Base-by-base conservation (phyloP, 2,888 invertebrate species). In the Macaria notata region DNA sequence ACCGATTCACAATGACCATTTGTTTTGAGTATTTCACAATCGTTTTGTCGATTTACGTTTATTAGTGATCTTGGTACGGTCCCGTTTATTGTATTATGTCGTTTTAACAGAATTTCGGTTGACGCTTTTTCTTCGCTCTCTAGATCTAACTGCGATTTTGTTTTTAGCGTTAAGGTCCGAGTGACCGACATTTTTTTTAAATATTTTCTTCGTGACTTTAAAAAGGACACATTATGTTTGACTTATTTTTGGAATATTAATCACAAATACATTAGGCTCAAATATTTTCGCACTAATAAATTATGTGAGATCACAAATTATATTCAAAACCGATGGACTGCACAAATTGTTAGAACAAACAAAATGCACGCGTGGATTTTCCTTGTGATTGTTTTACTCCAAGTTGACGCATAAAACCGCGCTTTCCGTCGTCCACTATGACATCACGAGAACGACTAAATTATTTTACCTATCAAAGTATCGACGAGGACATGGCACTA, bases 21-120 rank as follows among this genome's bases (percentile, higher is more conserved):
- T 49, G 46, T 46, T 30, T 48, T 53, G 43, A 54, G 39, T 55
- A 54, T 76, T 69, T 72, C 74, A 44, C 57, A 71, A 72, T 60
- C 64, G 52, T 60, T 62, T 54, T 63, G 51, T 55, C 57, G 55
- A 55, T 56, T 70, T 62, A 60, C 64, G 57, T 56, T 56, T 62
- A 60, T 64, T 56, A 55, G 56, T 56, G 44, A 31, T 5, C 45
- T 57, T 54, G 52, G 61, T 52, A 54, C 53, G 29, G 46, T 49
- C 39, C 9, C 51, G 19, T 48, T 61, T 41, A 36, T 29, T 51
- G 46, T 41, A 45, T 52, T 50, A 19, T 57, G 61, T 29, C 36
- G 39, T 49, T 53, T 42, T 29, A 58, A 43, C 52, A 60, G 39
- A 8, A 46, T 45, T 56, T 45, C 56, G 30, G 49, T 19, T 29